These are phyloP conservation scores for Cygnus buccinator DNA, from an alignment of 2,113 vertebrate species.

Conservation along the genomic window DNA sequence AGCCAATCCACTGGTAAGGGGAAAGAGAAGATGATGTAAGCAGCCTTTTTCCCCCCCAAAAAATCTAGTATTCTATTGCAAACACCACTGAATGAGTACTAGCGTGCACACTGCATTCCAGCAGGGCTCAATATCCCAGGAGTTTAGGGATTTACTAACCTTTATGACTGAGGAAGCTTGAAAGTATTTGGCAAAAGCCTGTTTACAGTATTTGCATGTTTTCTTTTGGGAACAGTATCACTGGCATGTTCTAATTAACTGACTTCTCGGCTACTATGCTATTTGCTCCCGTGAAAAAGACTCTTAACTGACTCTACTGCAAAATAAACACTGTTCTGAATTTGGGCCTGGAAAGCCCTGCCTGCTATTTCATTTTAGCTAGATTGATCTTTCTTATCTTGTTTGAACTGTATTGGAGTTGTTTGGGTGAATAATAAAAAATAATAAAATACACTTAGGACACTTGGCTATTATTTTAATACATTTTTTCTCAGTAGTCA, in stretches of 20 bases:
- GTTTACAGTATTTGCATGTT: constrained; percentile 52
- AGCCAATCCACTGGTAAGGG: neutral
- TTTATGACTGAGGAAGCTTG: constrained; percentile 38
- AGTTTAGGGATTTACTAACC: constrained; percentile 65
- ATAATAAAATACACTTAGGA: neutral
- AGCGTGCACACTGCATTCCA: neutral
- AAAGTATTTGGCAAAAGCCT: constrained; percentile 48
- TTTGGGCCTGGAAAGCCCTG: neutral
- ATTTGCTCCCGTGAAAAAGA: constrained; percentile 29
- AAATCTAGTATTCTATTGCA: constrained; percentile 30
- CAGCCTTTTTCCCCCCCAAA: neutral
- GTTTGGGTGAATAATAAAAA: neutral
- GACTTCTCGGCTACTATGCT: constrained; percentile 21
- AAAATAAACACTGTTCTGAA: constrained; percentile 31
- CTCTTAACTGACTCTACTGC: neutral
- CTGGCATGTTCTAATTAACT: constrained; percentile 53
- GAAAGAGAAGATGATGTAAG: neutral
- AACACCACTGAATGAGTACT: constrained; percentile 18
- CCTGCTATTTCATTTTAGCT: neutral
- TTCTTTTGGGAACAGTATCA: constrained; percentile 41
- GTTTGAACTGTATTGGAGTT: neutral
- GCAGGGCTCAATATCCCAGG: constrained; percentile 39
- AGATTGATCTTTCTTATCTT: neutral
- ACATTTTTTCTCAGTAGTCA: neutral
- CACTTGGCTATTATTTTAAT: neutral